These are phyloP conservation scores for Dendrolimus pini DNA, from an alignment of 2,888 invertebrate genomes.

Conservation along the genomic window DNA sequence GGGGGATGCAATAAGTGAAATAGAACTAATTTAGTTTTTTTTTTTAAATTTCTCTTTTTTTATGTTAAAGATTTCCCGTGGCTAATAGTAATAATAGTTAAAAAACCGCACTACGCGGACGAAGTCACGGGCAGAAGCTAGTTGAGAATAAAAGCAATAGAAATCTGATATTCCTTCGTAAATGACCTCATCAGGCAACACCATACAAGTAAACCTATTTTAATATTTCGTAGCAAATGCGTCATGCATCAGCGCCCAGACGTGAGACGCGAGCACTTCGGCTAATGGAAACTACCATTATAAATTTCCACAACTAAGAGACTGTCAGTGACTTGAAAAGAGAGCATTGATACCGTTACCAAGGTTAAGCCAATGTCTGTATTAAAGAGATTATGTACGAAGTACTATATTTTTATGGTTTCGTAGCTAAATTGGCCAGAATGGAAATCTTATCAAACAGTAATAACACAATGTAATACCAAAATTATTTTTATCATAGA, in stretches of 20 bases:
- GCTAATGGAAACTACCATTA: constrained; percentile 67
- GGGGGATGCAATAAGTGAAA: no score
- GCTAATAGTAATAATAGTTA: no score
- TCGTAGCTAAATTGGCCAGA: no score
- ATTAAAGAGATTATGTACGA: constrained; percentile 17
- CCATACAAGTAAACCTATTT: constrained; percentile 20
- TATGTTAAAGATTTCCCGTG: no score
- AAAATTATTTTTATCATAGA: no score
- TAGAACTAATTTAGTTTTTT: no score
- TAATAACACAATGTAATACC: no score
- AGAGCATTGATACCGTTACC: constrained; percentile 46
- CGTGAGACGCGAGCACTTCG: constrained; percentile 42
- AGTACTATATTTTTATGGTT: background rate
- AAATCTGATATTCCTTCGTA: background rate
- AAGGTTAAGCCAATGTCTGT: constrained; percentile 15
- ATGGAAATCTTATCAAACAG: no score
- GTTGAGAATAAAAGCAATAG: no score
- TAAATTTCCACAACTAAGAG: constrained; percentile 65
- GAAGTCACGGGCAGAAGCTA: no score
- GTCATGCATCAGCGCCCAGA: constrained; percentile 46
- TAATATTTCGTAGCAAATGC: constrained; percentile 43
- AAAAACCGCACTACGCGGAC: no score
- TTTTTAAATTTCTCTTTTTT: no score
- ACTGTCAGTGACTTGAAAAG: constrained; percentile 43
- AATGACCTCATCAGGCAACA: background rate